Evolutionary conservation across 2,888 invertebrate genomes (phyloP).

Genomic region (Abrostola triplasia): DNA sequence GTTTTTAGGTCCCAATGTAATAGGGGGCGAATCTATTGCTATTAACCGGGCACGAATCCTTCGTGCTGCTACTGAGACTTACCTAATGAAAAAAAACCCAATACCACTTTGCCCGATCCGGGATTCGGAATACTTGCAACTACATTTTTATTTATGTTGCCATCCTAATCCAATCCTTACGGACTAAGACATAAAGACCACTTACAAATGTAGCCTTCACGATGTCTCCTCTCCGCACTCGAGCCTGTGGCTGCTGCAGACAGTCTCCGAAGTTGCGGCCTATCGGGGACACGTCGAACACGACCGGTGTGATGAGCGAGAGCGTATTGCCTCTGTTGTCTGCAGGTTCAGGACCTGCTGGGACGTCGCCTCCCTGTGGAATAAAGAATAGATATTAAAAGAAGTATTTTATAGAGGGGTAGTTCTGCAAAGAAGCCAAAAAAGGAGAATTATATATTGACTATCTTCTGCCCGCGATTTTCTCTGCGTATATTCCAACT

Average conservation of each 20-base stretch:
- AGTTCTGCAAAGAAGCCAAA: not conserved
- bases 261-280: slow-evolving; percentile 92
- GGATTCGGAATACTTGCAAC: no score
- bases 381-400: not conserved
- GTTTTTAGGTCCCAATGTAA: no score
- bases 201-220: slow-evolving; percentile 93
- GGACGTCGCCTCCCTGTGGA: slow-evolving; percentile 78
- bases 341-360: slow-evolving; percentile 90
- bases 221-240: slow-evolving; percentile 89
- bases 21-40: no score
- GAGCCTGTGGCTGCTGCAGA: slow-evolving; percentile 90
- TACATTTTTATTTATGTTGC: no score
- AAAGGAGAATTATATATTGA: no score
- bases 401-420: not conserved
- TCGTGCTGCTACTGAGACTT: no score
- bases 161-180: no score
- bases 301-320: slow-evolving; percentile 91
- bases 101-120: no score
- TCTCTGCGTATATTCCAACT: no score
- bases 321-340: slow-evolving; percentile 91
- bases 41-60: no score
- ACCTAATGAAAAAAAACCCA: no score
- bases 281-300: slow-evolving; percentile 92
- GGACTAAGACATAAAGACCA: not conserved
- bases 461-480: no score